A percentile compares a stretch with the other conserved stretches of the same genome.
These are phyloP conservation scores for Phaedon cochleariae DNA, from an alignment of 2,888 invertebrate species.

Conservation along the genomic window DNA sequence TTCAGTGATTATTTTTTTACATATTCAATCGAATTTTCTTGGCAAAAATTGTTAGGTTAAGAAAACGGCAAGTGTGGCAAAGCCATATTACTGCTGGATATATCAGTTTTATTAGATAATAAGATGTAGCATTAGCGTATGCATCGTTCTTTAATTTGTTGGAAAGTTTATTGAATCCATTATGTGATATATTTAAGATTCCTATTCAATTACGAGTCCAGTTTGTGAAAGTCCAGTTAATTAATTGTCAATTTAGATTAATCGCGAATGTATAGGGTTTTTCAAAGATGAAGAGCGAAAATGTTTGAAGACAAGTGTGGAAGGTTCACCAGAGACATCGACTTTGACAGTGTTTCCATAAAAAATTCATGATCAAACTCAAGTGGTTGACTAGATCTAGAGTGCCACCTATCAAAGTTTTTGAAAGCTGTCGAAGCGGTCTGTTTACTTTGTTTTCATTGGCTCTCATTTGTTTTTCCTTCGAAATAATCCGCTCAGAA, in stretches of 20 bases:
- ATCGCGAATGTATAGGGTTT: not conserved
- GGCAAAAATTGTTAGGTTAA: not conserved
- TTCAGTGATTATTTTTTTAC: not conserved
- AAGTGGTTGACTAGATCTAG: no score
- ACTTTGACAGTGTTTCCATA: no score
- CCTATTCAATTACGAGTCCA: conserved; percentile 27
- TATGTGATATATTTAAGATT: conserved; percentile 37
- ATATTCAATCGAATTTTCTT: not conserved
- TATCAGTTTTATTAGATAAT: conserved; percentile 34
- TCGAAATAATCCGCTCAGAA: no score
- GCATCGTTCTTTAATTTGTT: conserved; percentile 34
- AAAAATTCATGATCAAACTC: no score
- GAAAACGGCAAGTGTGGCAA: conserved; percentile 19
- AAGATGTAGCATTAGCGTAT: conserved; percentile 26
- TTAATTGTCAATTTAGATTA: not conserved
- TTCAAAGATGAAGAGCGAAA: no score
- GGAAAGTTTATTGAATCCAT: conserved; percentile 34
- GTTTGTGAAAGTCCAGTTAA: no score
- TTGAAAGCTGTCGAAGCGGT: no score
- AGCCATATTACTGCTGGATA: conserved; percentile 28
- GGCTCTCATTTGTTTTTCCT: no score
- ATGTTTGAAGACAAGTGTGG: no score
- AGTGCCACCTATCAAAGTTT: no score
- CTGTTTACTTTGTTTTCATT: no score
- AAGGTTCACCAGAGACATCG: no score